These are phyloP conservation scores for Okapia johnstoni DNA, from an alignment of 2,113 vertebrate species.

Conservation along the genomic window DNA sequence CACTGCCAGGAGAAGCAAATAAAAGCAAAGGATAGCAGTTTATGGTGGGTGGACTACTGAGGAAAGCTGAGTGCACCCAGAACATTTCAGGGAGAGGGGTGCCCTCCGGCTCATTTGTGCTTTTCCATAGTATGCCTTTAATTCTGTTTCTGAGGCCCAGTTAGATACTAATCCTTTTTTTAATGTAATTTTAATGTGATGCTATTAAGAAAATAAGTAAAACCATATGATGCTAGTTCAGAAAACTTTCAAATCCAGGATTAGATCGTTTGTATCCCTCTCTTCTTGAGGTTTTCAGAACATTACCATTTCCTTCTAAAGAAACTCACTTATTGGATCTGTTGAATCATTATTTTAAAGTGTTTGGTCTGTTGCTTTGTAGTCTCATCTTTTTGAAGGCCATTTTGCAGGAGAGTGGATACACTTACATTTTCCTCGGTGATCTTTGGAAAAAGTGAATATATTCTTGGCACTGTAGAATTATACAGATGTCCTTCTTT, in stretches of 20 bases:
- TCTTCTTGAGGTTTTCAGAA: neutral
- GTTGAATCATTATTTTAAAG: neutral
- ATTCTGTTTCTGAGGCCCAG: neutral
- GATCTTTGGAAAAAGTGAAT: neutral
- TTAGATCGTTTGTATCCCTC: neutral
- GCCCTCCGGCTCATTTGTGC: neutral
- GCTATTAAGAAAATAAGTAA: neutral
- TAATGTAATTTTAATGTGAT: neutral
- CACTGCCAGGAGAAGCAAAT: neutral
- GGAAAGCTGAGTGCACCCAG: neutral
- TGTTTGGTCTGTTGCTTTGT: neutral
- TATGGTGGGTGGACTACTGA: neutral
- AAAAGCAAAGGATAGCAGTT: neutral
- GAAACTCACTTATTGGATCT: neutral
- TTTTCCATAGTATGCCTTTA: neutral
- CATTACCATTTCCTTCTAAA: neutral
- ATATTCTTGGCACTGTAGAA: neutral
- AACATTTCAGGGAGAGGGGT: neutral
- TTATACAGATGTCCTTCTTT: neutral
- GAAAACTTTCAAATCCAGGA: neutral
- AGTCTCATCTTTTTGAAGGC: neutral
- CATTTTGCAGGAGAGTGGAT: neutral
- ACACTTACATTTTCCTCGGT: neutral
- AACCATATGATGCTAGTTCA: neutral
- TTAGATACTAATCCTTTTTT: neutral